Base-by-base conservation (phyloP, 1,140 invertebrate genomes). In the Brachystomella parvula region DNA sequence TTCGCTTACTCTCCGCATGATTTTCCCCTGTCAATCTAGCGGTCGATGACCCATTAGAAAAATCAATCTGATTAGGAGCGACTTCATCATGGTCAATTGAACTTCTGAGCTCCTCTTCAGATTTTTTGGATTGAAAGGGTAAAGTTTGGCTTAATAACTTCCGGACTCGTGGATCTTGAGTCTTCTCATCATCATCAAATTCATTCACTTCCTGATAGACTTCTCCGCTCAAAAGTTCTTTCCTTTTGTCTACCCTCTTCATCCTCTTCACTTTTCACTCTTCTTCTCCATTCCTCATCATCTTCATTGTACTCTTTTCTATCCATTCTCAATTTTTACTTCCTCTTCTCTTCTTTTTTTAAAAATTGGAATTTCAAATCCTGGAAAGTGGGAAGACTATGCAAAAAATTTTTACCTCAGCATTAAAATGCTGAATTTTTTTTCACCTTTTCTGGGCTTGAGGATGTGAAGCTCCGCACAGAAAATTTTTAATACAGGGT, bases 81-180 rank as follows among this genome's bases (percentile, higher is more conserved):
- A 15, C 49, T 15, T 53, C 49, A 53, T 53, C 9, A 19, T 53
- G 49, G 49, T 53, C 49, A 53, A 53, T 53, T 53, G 49, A 24
- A n/a, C n/a, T n/a, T n/a, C n/a, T n/a, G n/a, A n/a, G n/a, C n/a
- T n/a, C n/a, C 49, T 53, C 49, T 15, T 53, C 24, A 15, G 49
- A 53, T 17, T 6, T 53, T 53, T 24, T 24, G 12, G 49, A n/a
- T n/a, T n/a, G n/a, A n/a, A n/a, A 12, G 12, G 24, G 15, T 53
- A 53, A 53, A 53, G 49, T 53, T 53, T 53, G 12, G 12, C 6
- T 19, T 53, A 53, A 53, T 53, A 53, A 53, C 49, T 53, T 53
- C 49, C 49, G 49, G 49, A 53, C n/a, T 19, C 6, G 49, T 53
- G 12, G 9, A 12, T 44, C n/a, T 44, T 53, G 49, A 53, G 12